phyloP scores from a whole-genome alignment of 1,140 invertebrate species.

The Drosophila ironensis region DNA sequence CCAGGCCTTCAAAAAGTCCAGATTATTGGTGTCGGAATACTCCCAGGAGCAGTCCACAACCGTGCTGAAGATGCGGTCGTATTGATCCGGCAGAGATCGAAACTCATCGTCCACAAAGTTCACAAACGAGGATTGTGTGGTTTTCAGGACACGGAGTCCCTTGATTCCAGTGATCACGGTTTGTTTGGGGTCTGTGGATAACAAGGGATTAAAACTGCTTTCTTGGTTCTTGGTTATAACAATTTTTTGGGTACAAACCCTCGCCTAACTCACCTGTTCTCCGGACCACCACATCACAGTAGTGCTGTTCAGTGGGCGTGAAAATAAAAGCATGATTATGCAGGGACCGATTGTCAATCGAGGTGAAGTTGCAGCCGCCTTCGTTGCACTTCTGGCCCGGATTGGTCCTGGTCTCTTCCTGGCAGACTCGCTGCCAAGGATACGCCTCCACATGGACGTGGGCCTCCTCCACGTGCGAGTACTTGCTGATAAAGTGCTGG shows the following conservation, averaged over 20 bases:
- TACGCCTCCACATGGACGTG: conserved; percentile 87
- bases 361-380: conserved; percentile 26
- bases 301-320: conserved; percentile 85
- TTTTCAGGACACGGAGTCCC: conserved; percentile 87
- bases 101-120: conserved; percentile 90
- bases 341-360: conserved; percentile 78
- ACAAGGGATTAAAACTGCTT: too few relatives aligned
- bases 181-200: conserved; percentile 77
- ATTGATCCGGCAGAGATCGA: conserved; percentile 87
- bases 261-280: conserved; percentile 84
- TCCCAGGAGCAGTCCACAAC: conserved; percentile 88
- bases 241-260: background rate
- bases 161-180: conserved; percentile 86
- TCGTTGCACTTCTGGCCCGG: background rate
- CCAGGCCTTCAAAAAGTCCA: conserved; percentile 87
- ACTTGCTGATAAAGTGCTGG: conserved; percentile 88
- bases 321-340: conserved; percentile 90
- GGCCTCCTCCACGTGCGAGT: conserved; percentile 87
- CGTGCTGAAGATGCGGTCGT: conserved; percentile 89
- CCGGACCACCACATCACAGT: conserved; percentile 85
- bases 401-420: conserved; percentile 65
- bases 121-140: conserved; percentile 89
- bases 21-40: conserved; percentile 85
- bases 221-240: too few relatives aligned
- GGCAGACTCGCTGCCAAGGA: conserved; percentile 87